Conservation (phyloP, 2,797 vertebrate species). For the Ctenopoma kingsleyae region DNA sequence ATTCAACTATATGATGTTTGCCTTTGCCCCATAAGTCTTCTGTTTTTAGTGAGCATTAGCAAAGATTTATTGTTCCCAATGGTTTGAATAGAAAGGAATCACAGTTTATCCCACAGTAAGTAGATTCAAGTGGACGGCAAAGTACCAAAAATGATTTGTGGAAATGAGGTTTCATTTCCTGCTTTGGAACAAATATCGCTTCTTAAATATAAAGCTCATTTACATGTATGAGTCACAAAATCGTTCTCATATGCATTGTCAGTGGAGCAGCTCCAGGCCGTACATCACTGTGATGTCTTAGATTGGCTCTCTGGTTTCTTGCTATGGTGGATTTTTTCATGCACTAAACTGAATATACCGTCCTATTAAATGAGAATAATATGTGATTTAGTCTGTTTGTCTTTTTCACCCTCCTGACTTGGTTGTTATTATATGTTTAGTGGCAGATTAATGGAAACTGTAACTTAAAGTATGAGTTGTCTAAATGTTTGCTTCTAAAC, state of each 20-base stretch:
- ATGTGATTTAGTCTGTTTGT: constrained; percentile 21
- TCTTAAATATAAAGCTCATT: constrained; percentile 65
- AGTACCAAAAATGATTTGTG: constrained; percentile 52
- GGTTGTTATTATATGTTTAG: constrained; percentile 26
- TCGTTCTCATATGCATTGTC: constrained; percentile 44
- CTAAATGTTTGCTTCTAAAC: constrained; percentile 15
- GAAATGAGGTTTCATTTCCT: constrained; percentile 56
- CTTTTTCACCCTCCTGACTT: constrained; percentile 17
- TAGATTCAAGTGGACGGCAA: constrained; percentile 47
- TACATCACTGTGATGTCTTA: constrained; percentile 48
- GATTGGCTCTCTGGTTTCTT: constrained; percentile 31
- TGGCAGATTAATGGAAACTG: constrained; percentile 10
- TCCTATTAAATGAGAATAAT: constrained; percentile 29
- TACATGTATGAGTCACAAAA: constrained; percentile 66
- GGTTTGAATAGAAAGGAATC: constrained; percentile 29
- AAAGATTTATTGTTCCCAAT: constrained; percentile 43
- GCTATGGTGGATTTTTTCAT: constrained; percentile 29
- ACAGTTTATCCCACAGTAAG: constrained; percentile 46
- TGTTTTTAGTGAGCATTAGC: constrained; percentile 24
- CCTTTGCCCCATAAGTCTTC: constrained; percentile 22
- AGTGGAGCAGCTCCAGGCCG: constrained; percentile 35
- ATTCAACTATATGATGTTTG: constrained; percentile 19
- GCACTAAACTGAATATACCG: constrained; percentile 37
- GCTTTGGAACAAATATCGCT: constrained; percentile 47
- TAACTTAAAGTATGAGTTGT: constrained; percentile 13